phyloP scores from a whole-genome alignment of 2,113 vertebrate genomes.

The Grus americana region DNA sequence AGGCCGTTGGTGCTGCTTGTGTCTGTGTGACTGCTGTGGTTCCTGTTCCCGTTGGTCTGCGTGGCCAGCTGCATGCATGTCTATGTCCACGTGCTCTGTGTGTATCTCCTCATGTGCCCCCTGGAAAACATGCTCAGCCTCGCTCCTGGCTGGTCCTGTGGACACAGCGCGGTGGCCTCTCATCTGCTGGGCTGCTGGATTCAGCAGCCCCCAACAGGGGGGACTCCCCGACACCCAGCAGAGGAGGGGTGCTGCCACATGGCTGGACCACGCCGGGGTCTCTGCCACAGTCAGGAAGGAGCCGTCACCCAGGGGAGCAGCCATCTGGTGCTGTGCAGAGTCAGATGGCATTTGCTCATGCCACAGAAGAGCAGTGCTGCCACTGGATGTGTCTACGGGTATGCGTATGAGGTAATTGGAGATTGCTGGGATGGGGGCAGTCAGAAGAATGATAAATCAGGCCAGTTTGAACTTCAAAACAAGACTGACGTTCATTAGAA shows the following conservation, averaged over 20 bases:
- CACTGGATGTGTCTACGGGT: fast-evolving
- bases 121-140: not conserved
- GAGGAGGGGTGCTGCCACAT: not conserved
- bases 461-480: not conserved
- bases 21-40: not conserved
- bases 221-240: fast-evolving
- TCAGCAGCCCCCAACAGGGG: fast-evolving
- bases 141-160: too few species aligned
- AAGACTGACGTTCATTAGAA: not conserved
- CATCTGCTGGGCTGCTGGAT: too few species aligned
- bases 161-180: fast-evolving
- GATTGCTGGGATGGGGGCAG: fast-evolving
- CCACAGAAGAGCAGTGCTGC: not conserved
- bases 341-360: fast-evolving
- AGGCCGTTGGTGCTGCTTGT: not conserved
- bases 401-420: fast-evolving
- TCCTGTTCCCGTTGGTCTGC: fast-evolving
- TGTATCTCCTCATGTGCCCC: fast-evolving
- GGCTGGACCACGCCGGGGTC: fast-evolving
- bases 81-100: fast-evolving
- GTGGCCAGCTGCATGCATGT: fast-evolving
- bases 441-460: not conserved
- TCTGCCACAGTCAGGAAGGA: not conserved
- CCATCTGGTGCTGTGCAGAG: not conserved
- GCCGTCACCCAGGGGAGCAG: not conserved